phyloP scores from a whole-genome alignment of 2,888 invertebrate species.

The Anarsia innoxiella region DNA sequence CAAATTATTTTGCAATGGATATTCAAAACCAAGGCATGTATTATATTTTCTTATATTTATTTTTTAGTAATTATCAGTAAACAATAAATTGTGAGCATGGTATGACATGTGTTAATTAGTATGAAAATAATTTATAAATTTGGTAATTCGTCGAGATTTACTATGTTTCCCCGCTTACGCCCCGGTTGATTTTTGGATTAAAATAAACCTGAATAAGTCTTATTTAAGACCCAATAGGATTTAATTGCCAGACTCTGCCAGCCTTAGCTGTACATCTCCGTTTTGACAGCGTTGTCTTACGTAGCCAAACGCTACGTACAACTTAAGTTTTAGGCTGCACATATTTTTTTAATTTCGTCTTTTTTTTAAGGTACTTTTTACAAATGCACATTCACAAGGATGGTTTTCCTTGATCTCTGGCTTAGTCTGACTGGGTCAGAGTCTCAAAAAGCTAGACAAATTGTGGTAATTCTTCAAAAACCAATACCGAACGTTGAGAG shows the following conservation, averaged over 20 bases:
- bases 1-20: background rate
- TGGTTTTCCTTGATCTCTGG: background rate
- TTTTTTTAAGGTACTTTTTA: background rate
- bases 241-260: background rate
- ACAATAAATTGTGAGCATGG: too few species aligned
- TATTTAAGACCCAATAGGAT: background rate
- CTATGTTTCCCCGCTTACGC: too few species aligned
- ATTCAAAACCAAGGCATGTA: background rate
- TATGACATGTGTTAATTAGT: too few species aligned
- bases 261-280: background rate
- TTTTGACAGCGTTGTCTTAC: background rate
- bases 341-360: background rate
- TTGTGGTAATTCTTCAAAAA: background rate
- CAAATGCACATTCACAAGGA: background rate
- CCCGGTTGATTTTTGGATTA: background rate
- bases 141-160: too few species aligned
- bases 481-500: background rate
- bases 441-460: background rate
- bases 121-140: too few species aligned
- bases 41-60: too few species aligned
- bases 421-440: background rate
- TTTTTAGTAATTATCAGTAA: too few species aligned
- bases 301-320: background rate
- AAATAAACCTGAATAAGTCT: background rate
- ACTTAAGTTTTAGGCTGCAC: background rate